Evolutionary conservation across 2,797 vertebrate species (phyloP), one percentile per base, ranked within the genome.

Genomic region (Gallinago stenura): DNA sequence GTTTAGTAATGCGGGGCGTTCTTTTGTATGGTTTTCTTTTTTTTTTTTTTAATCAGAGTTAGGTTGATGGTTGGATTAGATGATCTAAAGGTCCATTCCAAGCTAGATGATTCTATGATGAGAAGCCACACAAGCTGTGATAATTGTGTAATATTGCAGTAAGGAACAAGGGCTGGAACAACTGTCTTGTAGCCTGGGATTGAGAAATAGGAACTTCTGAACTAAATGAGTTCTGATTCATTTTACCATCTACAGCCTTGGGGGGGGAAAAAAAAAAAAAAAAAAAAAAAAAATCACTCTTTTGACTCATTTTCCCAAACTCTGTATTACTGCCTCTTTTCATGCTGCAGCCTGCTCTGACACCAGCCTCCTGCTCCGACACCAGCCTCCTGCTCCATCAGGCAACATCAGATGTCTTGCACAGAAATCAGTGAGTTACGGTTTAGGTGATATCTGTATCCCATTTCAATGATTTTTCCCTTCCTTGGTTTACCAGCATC

Each of bases 301-400:
- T 89, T 75, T 93, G 91, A 94, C 76, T 93, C 25, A 93, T 90
- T 70, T 91, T 91, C 65, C 77, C 37, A 61, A n/a, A 62, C 19
- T 75, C 45, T 57, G 16, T 31, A 33, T 51, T 65, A 48, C 11
- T 75, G 43, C 20, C 41, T 62, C 17, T 66, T 50, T 45, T 19
- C 39, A 39, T 43, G 48, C 46, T 57, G 43, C 39, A 79, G 65
- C 7, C 54, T 86, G 46, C 66, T 84, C 80, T 22, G 35, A 94
- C 39, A 89, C 25, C 53, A 82, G 66, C 43, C n/a, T 58, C 50
- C 50, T 66, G 25, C 56, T 84, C 62, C 43, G 35, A 94, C 39
- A 89, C 25, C 51, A 82, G 66, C 43, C n/a, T 58, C 50, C 50
- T 66, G 25, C 56, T 84, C 62, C 43, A 33, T 37, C 66, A 71